Evolutionary conservation across 1,140 invertebrate species (phyloP), one percentile per base, ranked within the genome.

Genomic region (Hydropsyche tenuis): DNA sequence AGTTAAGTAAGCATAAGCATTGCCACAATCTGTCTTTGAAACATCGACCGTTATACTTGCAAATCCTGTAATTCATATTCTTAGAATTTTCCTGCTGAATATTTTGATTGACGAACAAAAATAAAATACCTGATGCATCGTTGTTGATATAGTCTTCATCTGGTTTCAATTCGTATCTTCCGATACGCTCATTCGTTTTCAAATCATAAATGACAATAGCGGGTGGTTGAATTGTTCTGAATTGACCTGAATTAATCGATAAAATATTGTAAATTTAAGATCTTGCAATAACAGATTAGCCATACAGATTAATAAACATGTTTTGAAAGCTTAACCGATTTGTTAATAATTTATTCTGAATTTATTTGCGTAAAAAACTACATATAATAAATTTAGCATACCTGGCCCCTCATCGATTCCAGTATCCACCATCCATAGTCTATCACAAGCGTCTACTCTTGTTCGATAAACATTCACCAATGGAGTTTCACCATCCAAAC

Each of bases 361-460:
- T n/a, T n/a, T n/a, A n/a, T n/a, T n/a, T n/a, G n/a, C n/a, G n/a
- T n/a, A n/a, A n/a, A n/a, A n/a, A n/a, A n/a, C n/a, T 45, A 45
- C n/a, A 37, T 37, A 37, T 37, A 9, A 37, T 3, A 37, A 42
- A 9, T 1, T 42, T 71, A 14, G 22, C n/a, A 18, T 37, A 82
- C 82, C 80, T 45, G 78, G 78, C 30, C 82, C 87, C 76, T 91
- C 88, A 23, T 88, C 78, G 1, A 88, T 81, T 12, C 92, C 91
- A 11, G 90, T 92, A 78, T 93, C 92, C 2, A 93, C 86, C 78
- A 90, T 88, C 92, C 92, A 93, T 1, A 93, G 81, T n/a, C 92
- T 81, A 62, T 88, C 86, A 73, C 91, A 93, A 0, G 79, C 81
- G 80, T 93, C 92, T 11, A 90, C 83, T 16, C 87, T 87, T 0